Conservation (phyloP, 2,888 invertebrate species). For the Scrobipalpa costella region DNA sequence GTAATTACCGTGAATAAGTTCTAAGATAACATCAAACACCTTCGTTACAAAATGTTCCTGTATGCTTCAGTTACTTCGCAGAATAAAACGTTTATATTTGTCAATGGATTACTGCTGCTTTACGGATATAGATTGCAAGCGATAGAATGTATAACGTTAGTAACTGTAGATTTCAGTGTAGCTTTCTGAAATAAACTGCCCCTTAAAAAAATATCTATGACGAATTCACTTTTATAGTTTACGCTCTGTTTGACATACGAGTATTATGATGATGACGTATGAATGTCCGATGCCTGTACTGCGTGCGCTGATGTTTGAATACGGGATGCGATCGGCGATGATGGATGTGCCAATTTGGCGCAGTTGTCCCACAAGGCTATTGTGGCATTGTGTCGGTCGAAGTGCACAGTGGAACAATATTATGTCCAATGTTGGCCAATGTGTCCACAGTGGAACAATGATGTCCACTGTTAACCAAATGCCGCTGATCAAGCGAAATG, state of each 20-base stretch:
- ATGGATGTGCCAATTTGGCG: neutral
- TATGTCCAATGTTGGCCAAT: neutral
- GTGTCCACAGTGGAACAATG: neutral
- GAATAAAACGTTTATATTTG: no score
- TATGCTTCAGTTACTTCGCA: no score
- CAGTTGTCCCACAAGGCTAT: slow-evolving; percentile 12
- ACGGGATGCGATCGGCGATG: neutral
- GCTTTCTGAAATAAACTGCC: no score
- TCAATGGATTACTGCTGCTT: no score
- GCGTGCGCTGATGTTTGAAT: neutral
- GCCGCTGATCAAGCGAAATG: neutral
- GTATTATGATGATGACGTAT: neutral
- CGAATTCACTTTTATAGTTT: no score
- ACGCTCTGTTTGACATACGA: neutral
- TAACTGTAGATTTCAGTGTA: no score
- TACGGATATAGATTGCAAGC: no score
- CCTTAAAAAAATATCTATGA: no score
- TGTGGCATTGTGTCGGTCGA: neutral
- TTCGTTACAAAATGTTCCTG: no score
- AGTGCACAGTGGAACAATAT: neutral
- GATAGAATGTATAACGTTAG: no score
- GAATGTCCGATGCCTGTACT: neutral
- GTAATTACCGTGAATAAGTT: no score
- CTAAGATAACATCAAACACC: no score
- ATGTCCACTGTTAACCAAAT: neutral